Conservation (phyloP, 1,140 invertebrate species). For the Eubasilissa regina region DNA sequence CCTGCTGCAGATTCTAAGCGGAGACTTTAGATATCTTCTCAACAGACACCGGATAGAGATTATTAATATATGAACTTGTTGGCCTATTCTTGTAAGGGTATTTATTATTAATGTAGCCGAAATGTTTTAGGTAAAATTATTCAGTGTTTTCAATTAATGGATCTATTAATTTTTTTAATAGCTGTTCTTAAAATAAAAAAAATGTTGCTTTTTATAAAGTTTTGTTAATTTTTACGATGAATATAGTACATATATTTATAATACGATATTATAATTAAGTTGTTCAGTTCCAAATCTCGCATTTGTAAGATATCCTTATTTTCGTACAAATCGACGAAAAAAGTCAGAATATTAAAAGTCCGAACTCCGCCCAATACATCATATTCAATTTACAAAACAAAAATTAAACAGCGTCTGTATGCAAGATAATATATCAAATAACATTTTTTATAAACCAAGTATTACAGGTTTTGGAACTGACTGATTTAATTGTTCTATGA, state of each 20-base stretch:
- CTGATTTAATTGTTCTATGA: too few relatives aligned
- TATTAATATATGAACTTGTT: neutral
- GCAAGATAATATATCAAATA: too few relatives aligned
- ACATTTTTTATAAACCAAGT: too few relatives aligned
- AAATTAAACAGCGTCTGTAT: too few relatives aligned
- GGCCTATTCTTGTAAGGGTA: conserved; percentile 15
- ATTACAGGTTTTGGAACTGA: too few relatives aligned
- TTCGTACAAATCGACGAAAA: too few relatives aligned
- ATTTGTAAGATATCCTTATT: too few relatives aligned
- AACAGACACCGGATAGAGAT: neutral
- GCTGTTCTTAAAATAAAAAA: neutral
- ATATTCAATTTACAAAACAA: too few relatives aligned
- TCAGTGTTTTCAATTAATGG: conserved; percentile 15
- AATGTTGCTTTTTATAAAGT: conserved; percentile 27
- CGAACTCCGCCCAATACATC: too few relatives aligned
- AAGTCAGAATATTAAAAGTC: too few relatives aligned
- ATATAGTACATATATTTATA: neutral
- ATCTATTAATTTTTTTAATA: conserved; percentile 17
- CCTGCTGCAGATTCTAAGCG: neutral
- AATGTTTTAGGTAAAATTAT: conserved; percentile 27
- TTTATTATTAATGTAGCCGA: conserved; percentile 13
- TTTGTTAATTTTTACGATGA: neutral
- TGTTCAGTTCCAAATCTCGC: too few relatives aligned
- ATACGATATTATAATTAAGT: too few relatives aligned
- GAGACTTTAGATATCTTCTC: neutral